Conservation (phyloP, 2,113 vertebrate species). For the Eleginops maclovinus region DNA sequence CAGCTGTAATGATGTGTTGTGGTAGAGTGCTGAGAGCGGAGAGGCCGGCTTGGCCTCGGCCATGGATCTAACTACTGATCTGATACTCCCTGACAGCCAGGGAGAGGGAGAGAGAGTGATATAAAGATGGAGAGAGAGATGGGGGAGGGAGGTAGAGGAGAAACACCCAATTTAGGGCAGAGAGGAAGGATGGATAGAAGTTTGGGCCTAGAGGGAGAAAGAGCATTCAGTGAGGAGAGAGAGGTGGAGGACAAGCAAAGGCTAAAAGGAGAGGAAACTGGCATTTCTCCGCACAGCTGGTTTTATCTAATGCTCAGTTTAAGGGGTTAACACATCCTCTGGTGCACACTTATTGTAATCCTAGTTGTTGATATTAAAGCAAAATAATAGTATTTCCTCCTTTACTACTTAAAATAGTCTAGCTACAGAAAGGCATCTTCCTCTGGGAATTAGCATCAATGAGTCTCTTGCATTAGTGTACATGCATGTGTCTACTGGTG, state of each 20-base stretch:
- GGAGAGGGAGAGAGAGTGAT: conserved; percentile 37
- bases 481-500: conserved; percentile 1
- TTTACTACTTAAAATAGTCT: conserved; percentile 46
- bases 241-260: conserved; percentile 40
- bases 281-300: conserved; percentile 15
- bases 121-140: conserved; percentile 35
- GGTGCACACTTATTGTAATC: conserved; percentile 35
- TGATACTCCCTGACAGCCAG: conserved; percentile 78
- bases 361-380: conserved; percentile 44
- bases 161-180: conserved; percentile 61
- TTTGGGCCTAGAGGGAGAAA: conserved; percentile 56
- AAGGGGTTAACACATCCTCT: conserved; percentile 19
- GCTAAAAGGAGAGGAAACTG: conserved; percentile 25
- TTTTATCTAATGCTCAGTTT: conserved; percentile 18
- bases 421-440: conserved; percentile 40
- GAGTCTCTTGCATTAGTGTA: conserved; percentile 78
- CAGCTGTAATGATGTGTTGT: conserved; percentile 81
- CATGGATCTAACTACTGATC: conserved; percentile 82
- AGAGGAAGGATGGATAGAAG: conserved; percentile 53
- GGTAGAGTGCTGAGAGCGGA: conserved; percentile 73
- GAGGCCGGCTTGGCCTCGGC: conserved; percentile 75
- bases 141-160: conserved; percentile 41
- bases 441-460: conserved; percentile 85
- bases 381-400: conserved; percentile 37
- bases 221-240: conserved; percentile 41